Evolutionary conservation across 2,797 vertebrate genomes (phyloP).

Genomic region (Manis pentadactyla): DNA sequence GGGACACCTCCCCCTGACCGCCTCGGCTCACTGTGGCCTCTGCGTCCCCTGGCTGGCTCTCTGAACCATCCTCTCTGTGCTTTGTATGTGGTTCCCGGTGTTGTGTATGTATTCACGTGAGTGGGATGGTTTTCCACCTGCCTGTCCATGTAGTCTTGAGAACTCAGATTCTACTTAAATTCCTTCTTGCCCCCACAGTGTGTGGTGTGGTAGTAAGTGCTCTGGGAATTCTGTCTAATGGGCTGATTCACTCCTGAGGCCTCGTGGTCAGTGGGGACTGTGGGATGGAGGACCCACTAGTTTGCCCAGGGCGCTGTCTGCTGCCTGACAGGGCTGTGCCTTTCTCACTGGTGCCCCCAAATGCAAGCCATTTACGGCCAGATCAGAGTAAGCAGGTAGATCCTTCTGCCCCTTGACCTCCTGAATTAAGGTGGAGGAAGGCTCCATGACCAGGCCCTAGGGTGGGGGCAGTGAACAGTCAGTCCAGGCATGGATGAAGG

Average conservation of each 20-base stretch:
- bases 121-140: background rate
- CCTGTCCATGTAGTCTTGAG: background rate
- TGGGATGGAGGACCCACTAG: too few relatives aligned
- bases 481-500: constrained; percentile 8
- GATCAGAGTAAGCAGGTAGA: background rate
- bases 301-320: background rate
- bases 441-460: background rate
- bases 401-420: background rate
- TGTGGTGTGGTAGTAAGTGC: background rate
- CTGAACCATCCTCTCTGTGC: rapidly evolving
- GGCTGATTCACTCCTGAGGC: background rate
- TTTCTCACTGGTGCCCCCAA: background rate
- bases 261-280: background rate
- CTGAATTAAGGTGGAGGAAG: background rate
- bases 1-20: background rate
- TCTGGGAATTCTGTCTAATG: background rate
- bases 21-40: background rate
- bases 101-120: background rate
- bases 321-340: background rate
- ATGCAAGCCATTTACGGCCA: background rate
- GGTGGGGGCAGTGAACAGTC: background rate
- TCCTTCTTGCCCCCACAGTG: background rate
- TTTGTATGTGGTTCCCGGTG: background rate
- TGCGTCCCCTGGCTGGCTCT: background rate
- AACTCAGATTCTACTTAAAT: background rate